Base-by-base conservation (phyloP, 2,888 invertebrate species). In the Microctonus aethiopoides region DNA sequence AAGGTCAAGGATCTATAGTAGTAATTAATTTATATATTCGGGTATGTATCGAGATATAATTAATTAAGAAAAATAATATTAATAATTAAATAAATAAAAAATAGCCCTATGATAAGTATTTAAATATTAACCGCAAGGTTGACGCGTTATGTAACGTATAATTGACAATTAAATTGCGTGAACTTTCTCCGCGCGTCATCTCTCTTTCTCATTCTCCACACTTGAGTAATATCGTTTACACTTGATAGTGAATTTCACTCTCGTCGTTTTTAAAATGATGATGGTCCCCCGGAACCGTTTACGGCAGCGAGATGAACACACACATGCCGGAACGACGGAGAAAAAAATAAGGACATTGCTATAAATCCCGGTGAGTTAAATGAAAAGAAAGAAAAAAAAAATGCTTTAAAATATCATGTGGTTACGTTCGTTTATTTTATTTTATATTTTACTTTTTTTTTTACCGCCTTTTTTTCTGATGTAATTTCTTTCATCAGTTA, bases 401-500 rank as follows among this genome's bases (percentile, higher is more conserved):
- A n/a, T 51, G 10, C n/a, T 54, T 60, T 65, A 16, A 26, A 56
- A 16, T 52, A 65, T 29, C 54, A 41, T 16, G 46, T 46, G 16
- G 16, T 46, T 46, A 46, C 16, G 16, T 46, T 46, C 16, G 16
- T 16, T 46, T 5, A 16, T 46, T 16, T 46, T n/a, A 46, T 22
- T 51, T 26, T 24, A n/a, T 46, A n/a, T 9, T 32, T 16, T 24
- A 56, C 54, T 64, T 68, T 29, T 29, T 32, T 32, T 56, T 34
- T 16, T 64, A 59, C 52, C 34, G 20, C 2, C 39, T 41, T 60
- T 66, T 75, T 66, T 72, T 77, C 78, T 80, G 75, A 79, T 76
- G 80, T 77, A 78, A 80, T 78, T 78, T 77, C 77, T 78, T 77
- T 77, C 74, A 72, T 61, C 66, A 46, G 65, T 83, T 80, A 77